Evolutionary conservation across 2,797 vertebrate genomes (phyloP), one percentile per base, ranked within the genome.

Genomic region (Antrozous pallidus): DNA sequence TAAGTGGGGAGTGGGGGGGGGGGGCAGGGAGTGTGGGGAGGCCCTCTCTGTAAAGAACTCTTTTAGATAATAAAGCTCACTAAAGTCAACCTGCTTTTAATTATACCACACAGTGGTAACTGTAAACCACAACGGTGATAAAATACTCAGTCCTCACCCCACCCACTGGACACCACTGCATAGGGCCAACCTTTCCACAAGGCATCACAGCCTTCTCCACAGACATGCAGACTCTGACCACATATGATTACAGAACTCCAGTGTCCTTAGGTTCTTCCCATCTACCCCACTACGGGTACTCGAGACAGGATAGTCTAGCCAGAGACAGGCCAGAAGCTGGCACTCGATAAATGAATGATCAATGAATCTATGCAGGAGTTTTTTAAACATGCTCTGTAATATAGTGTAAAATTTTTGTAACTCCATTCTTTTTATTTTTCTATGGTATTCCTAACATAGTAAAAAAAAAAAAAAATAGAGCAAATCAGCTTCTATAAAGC

Each of bases 221-320:
- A 74, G 9, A 18, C 24, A 24, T 12, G 17, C 36, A 38, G 47
- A 16, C 33, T 42, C 69, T 5, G 5, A n/a, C 4, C 20, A 11
- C 71, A 61, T 0, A 51, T 1, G 0, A 58, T 8, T 10, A 54
- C 40, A 77, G 61, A 67, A 26, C n/a, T 1, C 0, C 0, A 4
- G 17, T 14, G 40, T 36, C n/a, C n/a, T 58, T 38, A 8, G 13
- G 5, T 1, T 77, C 51, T 11, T 38, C 70, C 58, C 56, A n/a
- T 1, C 16, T 1, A 2, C 2, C 58, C 51, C 26, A 24, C 20
- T 6, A 4, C 5, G 16, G 13, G 78, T 4, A 9, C 11, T 0
- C 22, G 42, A 20, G 12, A 28, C 4, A 4, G 11, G 22, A 3
- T 0, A 42, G 58, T 7, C 33, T 6, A 58, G 51, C 78, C 14